A percentile compares a stretch with the other conserved stretches of the same genome.
These are phyloP conservation scores for Araneus ventricosus DNA, from an alignment of 1,140 invertebrate genomes.

Conservation along the genomic window DNA sequence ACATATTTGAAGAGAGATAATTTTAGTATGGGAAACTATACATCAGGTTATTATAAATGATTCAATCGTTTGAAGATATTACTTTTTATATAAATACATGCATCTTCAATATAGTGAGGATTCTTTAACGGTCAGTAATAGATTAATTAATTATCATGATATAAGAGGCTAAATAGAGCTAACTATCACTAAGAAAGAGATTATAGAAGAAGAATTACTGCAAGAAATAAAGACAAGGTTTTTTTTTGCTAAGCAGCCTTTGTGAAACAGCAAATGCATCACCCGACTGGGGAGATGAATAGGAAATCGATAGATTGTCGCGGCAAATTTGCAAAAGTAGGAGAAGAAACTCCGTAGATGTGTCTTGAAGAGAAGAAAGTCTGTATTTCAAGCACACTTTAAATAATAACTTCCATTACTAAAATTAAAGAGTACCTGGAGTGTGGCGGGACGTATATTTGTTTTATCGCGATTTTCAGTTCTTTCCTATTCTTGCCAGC, in stretches of 20 bases:
- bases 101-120: no score
- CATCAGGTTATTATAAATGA: no score
- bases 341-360: not conserved
- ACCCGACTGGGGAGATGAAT: not conserved
- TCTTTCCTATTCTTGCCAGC: no score
- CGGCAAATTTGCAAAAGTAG: not conserved
- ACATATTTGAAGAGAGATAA: no score
- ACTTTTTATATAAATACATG: no score
- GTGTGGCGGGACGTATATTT: not conserved
- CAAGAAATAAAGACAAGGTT: not conserved
- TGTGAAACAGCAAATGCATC: conserved; percentile 1
- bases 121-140: no score
- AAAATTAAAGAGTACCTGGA: not conserved
- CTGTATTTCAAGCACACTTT: not conserved
- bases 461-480: not conserved
- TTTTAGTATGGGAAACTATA: no score
- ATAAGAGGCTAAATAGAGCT: not conserved
- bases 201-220: not conserved
- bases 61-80: no score
- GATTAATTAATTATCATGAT: no score
- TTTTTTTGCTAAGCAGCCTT: not conserved
- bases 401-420: conserved; percentile 34
- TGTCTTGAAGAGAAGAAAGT: not conserved
- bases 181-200: not conserved
- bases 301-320: conserved; percentile 27